Evolutionary conservation across 2,888 invertebrate species (phyloP), one percentile per base, ranked within the genome.

Genomic region (Macrosoma leucophasiata): DNA sequence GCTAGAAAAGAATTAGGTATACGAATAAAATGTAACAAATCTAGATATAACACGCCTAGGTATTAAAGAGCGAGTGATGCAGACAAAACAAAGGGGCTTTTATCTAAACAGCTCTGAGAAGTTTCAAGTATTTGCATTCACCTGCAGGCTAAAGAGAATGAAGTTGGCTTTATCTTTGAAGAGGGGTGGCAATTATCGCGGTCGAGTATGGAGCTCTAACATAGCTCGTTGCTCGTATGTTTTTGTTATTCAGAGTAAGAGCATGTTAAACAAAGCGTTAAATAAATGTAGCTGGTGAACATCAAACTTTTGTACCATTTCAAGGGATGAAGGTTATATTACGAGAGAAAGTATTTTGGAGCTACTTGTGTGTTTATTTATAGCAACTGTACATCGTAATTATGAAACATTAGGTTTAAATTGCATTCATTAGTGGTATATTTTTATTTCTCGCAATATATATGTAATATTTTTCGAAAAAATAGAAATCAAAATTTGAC

Each of bases 181-280:
- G 60, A 62, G 55, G 58, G 56, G 52, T 55, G 60, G 62, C 55
- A 59, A 68, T 77, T 65, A 73, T 67, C 65, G 64, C 58, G 60
- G 62, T 53, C 36, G 48, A 48, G 42, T 55, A 37, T 60, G 62
- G 48, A 47, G 50, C 47, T 50, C 48, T 53, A 62, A 69, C 65
- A 62, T 62, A 48, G 40, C 58, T 58, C 56, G 51, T 58, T 55
- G 53, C 52, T 52, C 44, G 48, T 56, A 45, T 51, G 46, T 51
- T 55, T 52, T 50, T n/a, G n/a, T n/a, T n/a, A n/a, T n/a, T n/a
- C n/a, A n/a, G n/a, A 43, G 46, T 41, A 41, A 13, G 39, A 50
- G 51, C n/a, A n/a, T n/a, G 48, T 51, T 52, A 53, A 53, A 52
- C 52, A 45, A 43, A 46, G 48, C 48, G 48, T 48, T 50, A 37